Evolutionary conservation across 2,888 invertebrate genomes (phyloP).

Genomic region (Himalopsyche anomala): DNA sequence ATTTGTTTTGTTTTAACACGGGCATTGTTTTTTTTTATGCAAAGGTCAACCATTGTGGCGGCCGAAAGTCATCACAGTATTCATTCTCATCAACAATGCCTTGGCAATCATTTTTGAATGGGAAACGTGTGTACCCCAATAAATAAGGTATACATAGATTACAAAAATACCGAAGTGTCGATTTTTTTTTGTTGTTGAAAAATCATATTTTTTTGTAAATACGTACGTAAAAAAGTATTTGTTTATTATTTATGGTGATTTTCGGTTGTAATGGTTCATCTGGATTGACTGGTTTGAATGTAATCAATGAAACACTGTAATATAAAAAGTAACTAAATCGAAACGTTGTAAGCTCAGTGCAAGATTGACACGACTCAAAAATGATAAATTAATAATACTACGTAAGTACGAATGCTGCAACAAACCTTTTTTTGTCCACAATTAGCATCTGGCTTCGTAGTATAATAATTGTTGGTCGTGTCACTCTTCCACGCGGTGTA

Average conservation of each 20-base stretch:
- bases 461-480: too few species aligned
- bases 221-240: background rate
- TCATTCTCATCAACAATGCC: conserved; percentile 2
- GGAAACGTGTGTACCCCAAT: background rate
- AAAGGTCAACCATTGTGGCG: background rate
- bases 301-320: background rate
- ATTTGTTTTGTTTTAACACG: background rate
- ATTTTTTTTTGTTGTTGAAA: too few species aligned
- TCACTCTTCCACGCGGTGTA: background rate
- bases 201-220: background rate
- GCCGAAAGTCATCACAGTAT: background rate
- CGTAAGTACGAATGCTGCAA: too few species aligned
- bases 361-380: too few species aligned
- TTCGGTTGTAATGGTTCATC: background rate
- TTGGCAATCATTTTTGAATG: conserved; percentile 23
- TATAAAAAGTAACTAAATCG: too few species aligned
- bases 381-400: too few species aligned
- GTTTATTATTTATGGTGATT: background rate
- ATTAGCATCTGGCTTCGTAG: too few species aligned
- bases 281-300: background rate
- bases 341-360: too few species aligned
- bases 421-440: too few species aligned
- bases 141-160: background rate
- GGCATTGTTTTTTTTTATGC: background rate
- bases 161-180: too few species aligned